Base-by-base conservation (phyloP, 2,888 invertebrate species). In the Alloplasta piceator region DNA sequence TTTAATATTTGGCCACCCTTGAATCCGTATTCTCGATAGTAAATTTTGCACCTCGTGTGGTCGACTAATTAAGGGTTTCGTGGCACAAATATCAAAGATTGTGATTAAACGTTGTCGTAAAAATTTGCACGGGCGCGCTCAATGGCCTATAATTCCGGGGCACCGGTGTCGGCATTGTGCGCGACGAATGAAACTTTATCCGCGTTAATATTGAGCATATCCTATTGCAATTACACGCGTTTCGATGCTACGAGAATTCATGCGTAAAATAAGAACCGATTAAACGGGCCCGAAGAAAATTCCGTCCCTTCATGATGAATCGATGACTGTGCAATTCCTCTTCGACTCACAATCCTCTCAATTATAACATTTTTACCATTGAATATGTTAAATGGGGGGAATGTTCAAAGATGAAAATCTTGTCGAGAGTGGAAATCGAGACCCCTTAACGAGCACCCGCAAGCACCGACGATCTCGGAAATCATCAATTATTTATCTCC, bases 131-230 rank as follows among this genome's bases (percentile, higher is more conserved):
- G 72, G 68, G 70, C n/a, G 48, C 76, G 78, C 64, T 83, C 81
- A 85, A 85, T 84, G 82, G 78, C 38, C 83, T 81, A 82, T 78
- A 77, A 82, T 84, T 85, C 85, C 85, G 68, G 64, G 58, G 26
- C 72, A 63, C 39, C 64, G 72, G 56, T 77, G 67, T 46, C 16
- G 48, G 70, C 73, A 81, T 83, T 83, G 82, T 84, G 72, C 73
- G 58, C 56, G 60, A 61, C 36, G 16, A 75, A 80, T 52, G 68
- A 61, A 26, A 77, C 82, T 71, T 71, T 66, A 75, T 80, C 52
- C 52, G 6, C 52, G 66, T 68, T 41, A 75, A 63, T 52, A 64
- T 71, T 61, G 50, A 26, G 26, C 16, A 36, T 61, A 71, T 71
- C 16, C 50, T 71, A 26, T 16, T 48, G 56, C 39, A 5, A 61